Conservation (phyloP, 2,113 vertebrate species). For the Puntigrus tetrazona region DNA sequence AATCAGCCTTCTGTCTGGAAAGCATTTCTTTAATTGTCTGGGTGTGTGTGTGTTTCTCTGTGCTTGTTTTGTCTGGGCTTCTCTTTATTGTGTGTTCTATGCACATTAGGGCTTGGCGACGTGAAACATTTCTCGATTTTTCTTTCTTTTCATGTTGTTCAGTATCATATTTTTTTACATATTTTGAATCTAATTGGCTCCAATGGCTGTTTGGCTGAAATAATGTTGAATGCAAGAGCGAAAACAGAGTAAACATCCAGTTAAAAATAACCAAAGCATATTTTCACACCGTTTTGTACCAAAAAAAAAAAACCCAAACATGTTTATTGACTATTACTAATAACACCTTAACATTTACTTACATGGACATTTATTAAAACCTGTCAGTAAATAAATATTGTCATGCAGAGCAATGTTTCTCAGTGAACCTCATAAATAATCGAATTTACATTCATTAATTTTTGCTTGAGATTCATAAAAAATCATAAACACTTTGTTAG, state of each 20-base stretch:
- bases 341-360: background rate
- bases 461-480: background rate
- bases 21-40: constrained; percentile 71
- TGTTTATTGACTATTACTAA: background rate
- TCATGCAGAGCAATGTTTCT: background rate
- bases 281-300: background rate
- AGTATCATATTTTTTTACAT: background rate
- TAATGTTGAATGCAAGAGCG: background rate
- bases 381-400: background rate
- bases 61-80: constrained; percentile 14
- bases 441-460: background rate
- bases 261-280: background rate
- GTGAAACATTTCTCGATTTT: background rate
- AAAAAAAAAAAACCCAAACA: background rate
- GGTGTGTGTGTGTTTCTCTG: constrained; percentile 13
- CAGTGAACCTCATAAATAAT: background rate
- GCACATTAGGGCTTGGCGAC: background rate
- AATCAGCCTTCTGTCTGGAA: constrained; percentile 68
- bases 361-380: background rate
- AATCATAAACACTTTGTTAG: background rate
- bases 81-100: background rate
- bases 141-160: background rate
- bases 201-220: too few species aligned
- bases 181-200: background rate
- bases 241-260: constrained; percentile 4